These are phyloP conservation scores for Eulithis prunata DNA, from an alignment of 2,888 invertebrate species.

Conservation along the genomic window DNA sequence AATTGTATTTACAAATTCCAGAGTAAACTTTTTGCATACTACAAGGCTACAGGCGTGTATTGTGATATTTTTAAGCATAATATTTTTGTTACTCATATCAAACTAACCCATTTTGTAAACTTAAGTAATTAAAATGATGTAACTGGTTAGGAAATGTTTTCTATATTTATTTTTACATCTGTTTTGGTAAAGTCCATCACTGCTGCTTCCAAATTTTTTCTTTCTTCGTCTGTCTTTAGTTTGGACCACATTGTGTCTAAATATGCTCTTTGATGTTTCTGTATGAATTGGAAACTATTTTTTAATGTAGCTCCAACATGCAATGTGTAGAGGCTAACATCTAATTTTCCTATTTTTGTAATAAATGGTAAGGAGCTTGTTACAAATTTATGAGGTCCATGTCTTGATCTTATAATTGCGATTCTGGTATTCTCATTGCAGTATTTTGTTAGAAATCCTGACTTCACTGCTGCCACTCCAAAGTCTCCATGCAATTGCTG, in stretches of 20 bases:
- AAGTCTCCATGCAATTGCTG: conserved; percentile 90
- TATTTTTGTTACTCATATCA: conserved; percentile 3
- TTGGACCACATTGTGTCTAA: conserved; percentile 86
- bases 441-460: conserved; percentile 91
- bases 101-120: background rate
- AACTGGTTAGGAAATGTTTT: conserved; percentile 61
- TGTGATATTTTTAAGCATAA: conserved; percentile 17
- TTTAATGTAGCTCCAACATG: conserved; percentile 91
- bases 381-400: conserved; percentile 90
- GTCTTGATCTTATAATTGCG: conserved; percentile 88
- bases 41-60: too few species aligned
- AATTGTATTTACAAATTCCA: conserved; percentile 63
- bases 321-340: conserved; percentile 86
- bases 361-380: conserved; percentile 88
- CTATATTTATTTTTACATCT: conserved; percentile 75
- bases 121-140: conserved; percentile 18
- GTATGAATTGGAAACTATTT: conserved; percentile 90
- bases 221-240: conserved; percentile 86
- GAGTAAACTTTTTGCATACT: conserved; percentile 7
- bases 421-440: conserved; percentile 91
- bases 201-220: conserved; percentile 80
- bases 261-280: conserved; percentile 87
- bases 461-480: conserved; percentile 88
- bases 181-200: conserved; percentile 77
- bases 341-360: conserved; percentile 86